Conservation (phyloP, 2,888 invertebrate genomes). For the Opisthograptis luteolata region DNA sequence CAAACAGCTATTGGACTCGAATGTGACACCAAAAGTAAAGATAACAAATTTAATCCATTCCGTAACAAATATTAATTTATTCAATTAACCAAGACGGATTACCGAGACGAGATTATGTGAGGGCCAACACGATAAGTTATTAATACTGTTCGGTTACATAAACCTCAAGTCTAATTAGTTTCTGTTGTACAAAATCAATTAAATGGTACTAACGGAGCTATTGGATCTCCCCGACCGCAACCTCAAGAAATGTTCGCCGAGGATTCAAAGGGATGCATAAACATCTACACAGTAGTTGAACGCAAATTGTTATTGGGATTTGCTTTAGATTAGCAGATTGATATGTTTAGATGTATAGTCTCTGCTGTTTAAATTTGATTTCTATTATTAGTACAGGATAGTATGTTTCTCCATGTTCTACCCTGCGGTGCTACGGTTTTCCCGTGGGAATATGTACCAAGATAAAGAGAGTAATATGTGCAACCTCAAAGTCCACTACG, state of each 20-base stretch:
- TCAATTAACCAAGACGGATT: constrained; percentile 58
- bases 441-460: too few species aligned
- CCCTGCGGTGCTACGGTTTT: too few species aligned
- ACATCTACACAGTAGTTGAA: constrained; percentile 45
- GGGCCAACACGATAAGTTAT: constrained; percentile 69
- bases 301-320: constrained; percentile 55
- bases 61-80: constrained; percentile 51
- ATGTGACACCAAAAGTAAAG: background rate
- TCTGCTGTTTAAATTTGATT: background rate
- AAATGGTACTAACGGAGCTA: constrained; percentile 71
- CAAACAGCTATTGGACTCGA: background rate
- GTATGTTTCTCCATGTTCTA: background rate
- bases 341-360: constrained; percentile 21
- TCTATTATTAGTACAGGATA: background rate
- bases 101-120: constrained; percentile 61
- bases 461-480: too few species aligned
- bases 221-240: constrained; percentile 63
- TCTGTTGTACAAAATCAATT: constrained; percentile 79
- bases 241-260: constrained; percentile 67
- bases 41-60: background rate
- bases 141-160: constrained; percentile 74
- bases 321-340: constrained; percentile 34
- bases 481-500: too few species aligned
- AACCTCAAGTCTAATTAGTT: constrained; percentile 82
- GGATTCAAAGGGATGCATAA: constrained; percentile 66